Percentiles rank a stretch among this genome's conserved stretches.
Conservation (phyloP, 2,888 invertebrate species). For the Panopea generosa region DNA sequence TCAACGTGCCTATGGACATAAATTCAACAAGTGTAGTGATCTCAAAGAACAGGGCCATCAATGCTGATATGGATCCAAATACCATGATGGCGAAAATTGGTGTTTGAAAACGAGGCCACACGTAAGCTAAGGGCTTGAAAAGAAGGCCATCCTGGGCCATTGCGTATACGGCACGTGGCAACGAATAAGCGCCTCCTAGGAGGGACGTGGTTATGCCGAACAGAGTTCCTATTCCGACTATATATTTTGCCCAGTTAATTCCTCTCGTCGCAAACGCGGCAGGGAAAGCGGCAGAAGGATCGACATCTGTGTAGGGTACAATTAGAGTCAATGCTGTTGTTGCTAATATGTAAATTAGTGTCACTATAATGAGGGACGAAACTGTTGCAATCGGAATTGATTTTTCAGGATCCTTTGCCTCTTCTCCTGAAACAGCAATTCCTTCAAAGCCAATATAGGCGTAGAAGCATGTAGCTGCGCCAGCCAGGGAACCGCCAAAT, state of each 20-base stretch:
- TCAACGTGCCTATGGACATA: constrained; percentile 97
- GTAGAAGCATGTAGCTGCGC: constrained; percentile 85
- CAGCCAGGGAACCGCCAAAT: constrained; percentile 84
- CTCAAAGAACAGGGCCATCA: constrained; percentile 94
- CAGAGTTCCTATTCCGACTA: constrained; percentile 82
- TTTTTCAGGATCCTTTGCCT: constrained; percentile 83
- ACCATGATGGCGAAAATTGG: constrained; percentile 81
- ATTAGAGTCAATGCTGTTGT: constrained; percentile 81
- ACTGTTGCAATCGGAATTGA: constrained; percentile 84
- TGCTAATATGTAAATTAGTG: constrained; percentile 80
- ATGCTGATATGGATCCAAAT: constrained; percentile 79
- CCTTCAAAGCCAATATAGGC: constrained; percentile 86
- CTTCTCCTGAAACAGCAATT: constrained; percentile 85
- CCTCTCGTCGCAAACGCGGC: constrained; percentile 79
- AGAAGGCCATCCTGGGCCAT: constrained; percentile 96
- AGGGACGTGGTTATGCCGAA: constrained; percentile 82
- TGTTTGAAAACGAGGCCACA: constrained; percentile 91
- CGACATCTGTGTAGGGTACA: constrained; percentile 78
- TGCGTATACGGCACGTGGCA: constrained; percentile 94
- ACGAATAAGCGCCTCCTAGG: constrained; percentile 93
- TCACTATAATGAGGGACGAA: constrained; percentile 76
- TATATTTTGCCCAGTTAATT: constrained; percentile 81
- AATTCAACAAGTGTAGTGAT: constrained; percentile 96
- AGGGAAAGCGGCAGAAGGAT: constrained; percentile 81
- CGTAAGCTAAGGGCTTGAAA: constrained; percentile 89